phyloP scores from a whole-genome alignment of 2,888 invertebrate genomes.

The Diarsia brunnea region DNA sequence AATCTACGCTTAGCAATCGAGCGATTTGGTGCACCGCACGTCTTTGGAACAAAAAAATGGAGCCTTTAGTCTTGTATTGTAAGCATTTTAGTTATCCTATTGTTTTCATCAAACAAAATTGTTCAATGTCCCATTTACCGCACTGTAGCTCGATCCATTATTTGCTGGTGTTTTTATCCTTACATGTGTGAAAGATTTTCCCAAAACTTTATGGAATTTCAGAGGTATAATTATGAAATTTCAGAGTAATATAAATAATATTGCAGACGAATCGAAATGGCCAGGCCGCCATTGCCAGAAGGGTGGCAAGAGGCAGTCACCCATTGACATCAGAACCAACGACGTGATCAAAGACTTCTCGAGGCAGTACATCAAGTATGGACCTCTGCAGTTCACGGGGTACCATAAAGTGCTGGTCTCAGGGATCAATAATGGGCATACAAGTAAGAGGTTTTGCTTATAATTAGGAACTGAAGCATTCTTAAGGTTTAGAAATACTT shows the following conservation, averaged over 20 bases:
- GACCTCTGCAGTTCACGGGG: conserved; percentile 89
- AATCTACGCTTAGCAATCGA: no score
- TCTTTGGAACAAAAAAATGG: no score
- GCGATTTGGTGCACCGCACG: no score
- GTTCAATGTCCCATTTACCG: not conserved
- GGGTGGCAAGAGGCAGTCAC: conserved; percentile 83
- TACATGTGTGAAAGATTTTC: not conserved
- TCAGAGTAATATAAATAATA: not conserved
- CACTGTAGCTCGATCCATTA: not conserved
- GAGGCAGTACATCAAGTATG: conserved; percentile 78
- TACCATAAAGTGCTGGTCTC: conserved; percentile 89
- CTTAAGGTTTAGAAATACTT: not conserved
- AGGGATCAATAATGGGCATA: conserved; percentile 93
- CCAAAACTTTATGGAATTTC: not conserved
- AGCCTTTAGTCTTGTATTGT: not conserved
- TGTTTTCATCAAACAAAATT: not conserved
- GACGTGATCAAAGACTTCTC: conserved; percentile 76
- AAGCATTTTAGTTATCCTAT: not conserved
- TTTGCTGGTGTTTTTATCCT: not conserved
- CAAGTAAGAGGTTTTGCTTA: conserved; percentile 86
- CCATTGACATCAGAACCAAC: conserved; percentile 81
- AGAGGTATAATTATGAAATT: not conserved
- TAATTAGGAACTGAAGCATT: not conserved
- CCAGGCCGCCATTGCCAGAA: conserved; percentile 78
- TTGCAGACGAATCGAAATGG: conserved; percentile 79